Percentiles rank a stretch among this genome's conserved stretches.
These are phyloP conservation scores for Machimus atricapillus DNA, from an alignment of 2,888 invertebrate species.

Conservation along the genomic window DNA sequence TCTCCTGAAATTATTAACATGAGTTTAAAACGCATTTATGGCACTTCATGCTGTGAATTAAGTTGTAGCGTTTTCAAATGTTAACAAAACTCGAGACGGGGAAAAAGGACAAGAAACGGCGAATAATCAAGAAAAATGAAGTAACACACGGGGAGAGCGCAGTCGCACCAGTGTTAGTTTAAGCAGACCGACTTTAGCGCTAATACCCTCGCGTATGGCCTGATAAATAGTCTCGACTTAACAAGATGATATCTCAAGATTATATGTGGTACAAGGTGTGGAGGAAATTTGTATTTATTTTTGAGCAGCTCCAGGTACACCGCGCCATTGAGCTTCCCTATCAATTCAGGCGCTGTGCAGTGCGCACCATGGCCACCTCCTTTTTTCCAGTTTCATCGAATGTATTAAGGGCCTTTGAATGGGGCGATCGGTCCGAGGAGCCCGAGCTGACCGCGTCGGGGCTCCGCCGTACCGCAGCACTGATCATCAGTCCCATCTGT, in stretches of 20 bases:
- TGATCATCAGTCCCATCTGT: constrained; percentile 47
- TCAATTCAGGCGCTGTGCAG: background rate
- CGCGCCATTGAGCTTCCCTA: constrained; percentile 28
- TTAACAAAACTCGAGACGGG: constrained; percentile 31
- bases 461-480: constrained; percentile 19
- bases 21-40: constrained; percentile 62
- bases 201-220: constrained; percentile 24
- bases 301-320: constrained; percentile 27
- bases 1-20: constrained; percentile 60
- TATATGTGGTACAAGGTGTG: constrained; percentile 48
- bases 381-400: constrained; percentile 28
- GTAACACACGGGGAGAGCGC: background rate
- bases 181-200: constrained; percentile 21
- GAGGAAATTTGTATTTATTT: constrained; percentile 48
- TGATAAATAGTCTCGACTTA: constrained; percentile 50
- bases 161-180: constrained; percentile 15
- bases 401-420: constrained; percentile 26
- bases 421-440: background rate
- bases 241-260: constrained; percentile 51
- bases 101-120: constrained; percentile 23
- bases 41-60: constrained; percentile 60
- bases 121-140: constrained; percentile 41
- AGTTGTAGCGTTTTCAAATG: constrained; percentile 53
- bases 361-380: background rate
- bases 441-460: background rate